Percentiles rank a stretch among this genome's conserved stretches.
Evolutionary conservation across 2,797 vertebrate genomes (phyloP).

Genomic region (Sebastes taczanowskii): DNA sequence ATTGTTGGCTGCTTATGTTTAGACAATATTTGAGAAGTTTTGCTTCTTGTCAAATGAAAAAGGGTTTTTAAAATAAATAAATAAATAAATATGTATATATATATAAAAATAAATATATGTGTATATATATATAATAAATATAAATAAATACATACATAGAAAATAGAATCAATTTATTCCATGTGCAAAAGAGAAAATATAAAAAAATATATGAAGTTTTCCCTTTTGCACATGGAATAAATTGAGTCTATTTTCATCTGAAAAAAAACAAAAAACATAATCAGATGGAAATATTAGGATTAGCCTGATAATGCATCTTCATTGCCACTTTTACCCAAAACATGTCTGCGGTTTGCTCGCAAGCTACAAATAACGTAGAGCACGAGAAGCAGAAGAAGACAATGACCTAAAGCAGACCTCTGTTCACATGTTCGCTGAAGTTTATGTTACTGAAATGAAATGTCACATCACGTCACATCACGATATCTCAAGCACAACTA

Average conservation of each 20-base stretch:
- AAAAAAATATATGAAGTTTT: too few species aligned
- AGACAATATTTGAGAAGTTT: not conserved
- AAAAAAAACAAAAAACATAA: not conserved
- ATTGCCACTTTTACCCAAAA: not conserved
- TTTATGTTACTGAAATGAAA: not conserved
- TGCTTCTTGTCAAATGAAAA: not conserved
- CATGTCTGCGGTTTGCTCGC: not conserved
- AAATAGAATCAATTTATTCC: too few species aligned
- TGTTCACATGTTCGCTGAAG: not conserved
- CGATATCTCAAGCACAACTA: not conserved
- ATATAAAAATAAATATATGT: too few species aligned
- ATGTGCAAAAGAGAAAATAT: too few species aligned
- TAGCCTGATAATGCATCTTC: not conserved
- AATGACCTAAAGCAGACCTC: not conserved
- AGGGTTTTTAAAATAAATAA: not conserved
- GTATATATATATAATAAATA: too few species aligned
- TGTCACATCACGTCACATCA: not conserved
- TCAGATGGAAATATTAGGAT: not conserved
- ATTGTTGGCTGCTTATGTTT: not conserved
- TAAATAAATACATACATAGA: too few species aligned
- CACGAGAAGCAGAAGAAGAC: not conserved
- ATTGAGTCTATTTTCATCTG: not conserved
- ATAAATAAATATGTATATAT: too few species aligned
- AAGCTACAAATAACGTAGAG: not conserved
- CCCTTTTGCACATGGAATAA: not conserved